These are phyloP conservation scores for Drosophila pullipes DNA, from an alignment of 2,888 invertebrate genomes.

Conservation along the genomic window DNA sequence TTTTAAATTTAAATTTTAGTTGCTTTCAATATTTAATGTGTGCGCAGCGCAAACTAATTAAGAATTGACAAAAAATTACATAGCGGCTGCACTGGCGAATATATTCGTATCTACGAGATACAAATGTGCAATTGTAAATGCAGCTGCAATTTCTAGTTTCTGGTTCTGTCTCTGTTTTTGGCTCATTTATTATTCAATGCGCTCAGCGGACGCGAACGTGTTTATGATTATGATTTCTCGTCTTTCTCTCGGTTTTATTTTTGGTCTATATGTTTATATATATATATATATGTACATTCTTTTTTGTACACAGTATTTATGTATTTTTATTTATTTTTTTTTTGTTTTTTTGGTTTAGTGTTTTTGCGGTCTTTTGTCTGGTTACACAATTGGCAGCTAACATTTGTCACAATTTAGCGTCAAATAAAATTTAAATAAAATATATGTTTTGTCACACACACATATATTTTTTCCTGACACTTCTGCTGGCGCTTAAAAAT, in stretches of 20 bases:
- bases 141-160: constrained; percentile 4
- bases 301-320: constrained; percentile 16
- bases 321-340: constrained; percentile 22
- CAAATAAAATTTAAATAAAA: constrained; percentile 74
- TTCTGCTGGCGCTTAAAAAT: constrained; percentile 65
- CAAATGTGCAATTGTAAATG: constrained; percentile 40
- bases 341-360: constrained; percentile 30
- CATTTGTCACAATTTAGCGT: constrained; percentile 78
- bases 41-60: constrained; percentile 56
- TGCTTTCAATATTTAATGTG: constrained; percentile 63
- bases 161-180: constrained; percentile 30
- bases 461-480: constrained; percentile 74
- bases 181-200: constrained; percentile 68
- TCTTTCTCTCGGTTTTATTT: constrained; percentile 32
- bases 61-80: constrained; percentile 56
- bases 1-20: constrained; percentile 64
- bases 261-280: background rate
- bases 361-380: constrained; percentile 68
- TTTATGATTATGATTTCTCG: constrained; percentile 69
- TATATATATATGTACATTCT: background rate
- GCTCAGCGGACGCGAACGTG: constrained; percentile 43
- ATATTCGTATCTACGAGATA: constrained; percentile 27
- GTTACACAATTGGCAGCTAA: constrained; percentile 74
- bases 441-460: constrained; percentile 57
- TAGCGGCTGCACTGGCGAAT: constrained; percentile 20